Base-by-base conservation (phyloP, 2,888 invertebrate species). In the Troilus luridus region DNA sequence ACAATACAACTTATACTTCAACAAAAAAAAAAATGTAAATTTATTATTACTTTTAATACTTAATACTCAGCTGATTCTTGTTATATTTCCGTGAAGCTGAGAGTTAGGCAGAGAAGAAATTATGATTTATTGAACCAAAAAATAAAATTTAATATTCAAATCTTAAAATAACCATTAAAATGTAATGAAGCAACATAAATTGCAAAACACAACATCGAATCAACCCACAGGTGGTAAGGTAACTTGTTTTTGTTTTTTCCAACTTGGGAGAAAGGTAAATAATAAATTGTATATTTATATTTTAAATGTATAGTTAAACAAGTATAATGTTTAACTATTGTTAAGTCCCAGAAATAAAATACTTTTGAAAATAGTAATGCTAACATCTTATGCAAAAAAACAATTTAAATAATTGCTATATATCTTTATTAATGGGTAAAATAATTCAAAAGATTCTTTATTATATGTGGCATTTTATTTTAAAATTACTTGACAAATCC, bases 141-240 rank as follows among this genome's bases (percentile, higher is more conserved):
- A 41, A 41, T 5, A 41, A 41, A 3, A 5, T 41, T 41, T 3
- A 41, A 41, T 41, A 41, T 41, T 41, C 41, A 41, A 41, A 41
- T 41, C 41, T 64, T 64, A 64, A 64, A 64, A 11, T 64, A 64
- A 27, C 72, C 27, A 17, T 24, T 77, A 27, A 41, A 77, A 41
- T 8, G 11, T 8, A 77, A 67, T 67, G 17, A 77, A 77, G 72
- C 72, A 77, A 62, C 41, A 64, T 19, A 64, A 89, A 89, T n/a
- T n/a, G 41, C 41, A 24, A 64, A 89, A 62, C 89, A 56, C 62
- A 62, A 89, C 62, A 64, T 89, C 64, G 62, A 62, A 62, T 89
- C 54, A 62, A 89, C 59, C 72, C 41, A 77, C 41, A 77, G 72
- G 72, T 77, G 72, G 72, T 77, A 77, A 77, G 72, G 72, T 24